A percentile compares a stretch with the other conserved stretches of the same genome.
Conservation (phyloP, 2,113 vertebrate genomes). For the Callaeas wilsoni region DNA sequence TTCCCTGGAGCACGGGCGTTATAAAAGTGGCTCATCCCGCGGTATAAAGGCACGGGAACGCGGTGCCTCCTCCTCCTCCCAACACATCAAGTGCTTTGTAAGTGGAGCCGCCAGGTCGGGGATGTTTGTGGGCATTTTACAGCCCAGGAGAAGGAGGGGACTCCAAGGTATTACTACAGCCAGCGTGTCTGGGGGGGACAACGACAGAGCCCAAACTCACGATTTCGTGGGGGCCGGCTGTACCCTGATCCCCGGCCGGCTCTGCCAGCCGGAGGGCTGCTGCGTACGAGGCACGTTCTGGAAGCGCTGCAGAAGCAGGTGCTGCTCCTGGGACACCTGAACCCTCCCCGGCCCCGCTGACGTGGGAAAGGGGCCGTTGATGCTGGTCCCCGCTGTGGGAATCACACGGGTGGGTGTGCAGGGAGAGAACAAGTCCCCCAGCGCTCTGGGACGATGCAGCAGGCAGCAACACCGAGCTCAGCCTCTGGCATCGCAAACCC, state of each 20-base stretch:
- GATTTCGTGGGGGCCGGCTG: not conserved
- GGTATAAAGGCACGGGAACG: not conserved
- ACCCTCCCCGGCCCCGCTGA: no score
- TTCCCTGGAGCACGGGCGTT: not conserved
- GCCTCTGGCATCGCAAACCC: not conserved
- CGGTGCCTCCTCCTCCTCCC: not conserved
- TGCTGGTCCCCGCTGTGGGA: not conserved
- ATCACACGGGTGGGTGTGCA: not conserved
- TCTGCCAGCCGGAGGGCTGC: not conserved
- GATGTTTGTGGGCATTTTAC: not conserved
- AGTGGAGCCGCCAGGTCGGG: not conserved
- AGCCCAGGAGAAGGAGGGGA: not conserved
- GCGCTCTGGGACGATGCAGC: not conserved
- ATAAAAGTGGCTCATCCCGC: not conserved
- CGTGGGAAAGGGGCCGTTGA: not conserved
- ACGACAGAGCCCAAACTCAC: not conserved
- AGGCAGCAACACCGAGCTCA: not conserved
- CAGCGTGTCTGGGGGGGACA: no score
- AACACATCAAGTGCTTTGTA: not conserved
- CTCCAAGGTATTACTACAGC: accelerated
- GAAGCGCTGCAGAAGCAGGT: not conserved
- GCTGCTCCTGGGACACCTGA: not conserved
- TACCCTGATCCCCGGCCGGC: not conserved
- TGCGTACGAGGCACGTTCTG: not conserved
- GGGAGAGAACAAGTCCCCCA: not conserved